Conservation (phyloP, 1,140 invertebrate species). For the Andrena cerasifolii region DNA sequence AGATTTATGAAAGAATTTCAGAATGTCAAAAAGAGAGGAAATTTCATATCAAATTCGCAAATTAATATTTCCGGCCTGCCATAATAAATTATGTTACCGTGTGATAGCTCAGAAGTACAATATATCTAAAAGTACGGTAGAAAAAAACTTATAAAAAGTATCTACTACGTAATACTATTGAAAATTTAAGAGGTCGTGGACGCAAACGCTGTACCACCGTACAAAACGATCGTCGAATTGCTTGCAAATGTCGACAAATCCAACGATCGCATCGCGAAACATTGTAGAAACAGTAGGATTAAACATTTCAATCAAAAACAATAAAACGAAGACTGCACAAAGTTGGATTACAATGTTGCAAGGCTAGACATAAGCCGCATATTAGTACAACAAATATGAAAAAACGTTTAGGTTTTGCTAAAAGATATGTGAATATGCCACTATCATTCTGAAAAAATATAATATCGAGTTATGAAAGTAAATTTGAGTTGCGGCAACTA, state of each 20-base stretch:
- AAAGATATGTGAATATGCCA: conserved; percentile 18
- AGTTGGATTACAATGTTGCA: background rate
- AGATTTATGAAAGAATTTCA: background rate
- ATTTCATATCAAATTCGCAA: conserved; percentile 6
- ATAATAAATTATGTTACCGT: conserved; percentile 3
- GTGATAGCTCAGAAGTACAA: background rate
- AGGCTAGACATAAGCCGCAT: background rate
- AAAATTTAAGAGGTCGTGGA: too few relatives aligned
- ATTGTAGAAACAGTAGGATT: too few relatives aligned
- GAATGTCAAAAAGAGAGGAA: background rate
- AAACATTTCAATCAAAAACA: too few relatives aligned
- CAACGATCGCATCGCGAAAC: background rate
- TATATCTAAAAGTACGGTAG: background rate
- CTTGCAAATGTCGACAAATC: background rate
- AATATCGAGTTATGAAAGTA: conserved; percentile 12
- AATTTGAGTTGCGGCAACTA: conserved; percentile 3
- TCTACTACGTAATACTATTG: too few relatives aligned
- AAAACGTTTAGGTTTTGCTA: conserved; percentile 19
- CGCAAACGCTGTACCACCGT: background rate
- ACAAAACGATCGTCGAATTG: conserved; percentile 1
- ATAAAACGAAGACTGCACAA: background rate
- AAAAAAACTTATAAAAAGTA: background rate
- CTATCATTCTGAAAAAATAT: conserved; percentile 10
- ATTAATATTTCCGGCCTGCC: background rate
- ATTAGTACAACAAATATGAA: conserved; percentile 2